These are phyloP conservation scores for Drosophila paulistorum DNA, from an alignment of 1,140 invertebrate species.

Conservation along the genomic window DNA sequence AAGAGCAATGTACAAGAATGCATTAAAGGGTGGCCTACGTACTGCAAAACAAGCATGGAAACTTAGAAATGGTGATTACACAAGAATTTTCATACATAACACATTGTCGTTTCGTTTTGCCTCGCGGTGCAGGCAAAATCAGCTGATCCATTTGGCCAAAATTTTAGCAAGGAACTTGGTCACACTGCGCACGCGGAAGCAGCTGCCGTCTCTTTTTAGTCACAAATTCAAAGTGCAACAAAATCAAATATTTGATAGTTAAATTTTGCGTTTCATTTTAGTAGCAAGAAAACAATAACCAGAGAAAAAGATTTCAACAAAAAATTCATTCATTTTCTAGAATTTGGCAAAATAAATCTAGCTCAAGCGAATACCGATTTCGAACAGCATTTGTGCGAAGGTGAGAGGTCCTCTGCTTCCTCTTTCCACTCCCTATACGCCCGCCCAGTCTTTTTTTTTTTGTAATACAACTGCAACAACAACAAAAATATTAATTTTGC, in stretches of 20 bases:
- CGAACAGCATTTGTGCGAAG: conserved; percentile 80
- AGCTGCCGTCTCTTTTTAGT: conserved; percentile 11
- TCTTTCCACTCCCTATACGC: background rate
- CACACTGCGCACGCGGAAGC: conserved; percentile 14
- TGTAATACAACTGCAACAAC: conserved; percentile 20
- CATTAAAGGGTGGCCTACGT: conserved; percentile 66
- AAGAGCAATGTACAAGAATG: conserved; percentile 75
- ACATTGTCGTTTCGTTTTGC: conserved; percentile 12
- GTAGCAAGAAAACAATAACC: conserved; percentile 7
- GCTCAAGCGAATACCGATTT: conserved; percentile 76
- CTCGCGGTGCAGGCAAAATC: conserved; percentile 25
- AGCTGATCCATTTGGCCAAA: conserved; percentile 44
- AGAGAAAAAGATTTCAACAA: background rate
- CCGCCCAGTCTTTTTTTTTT: background rate
- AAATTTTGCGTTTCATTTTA: conserved; percentile 11
- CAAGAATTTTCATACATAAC: conserved; percentile 37
- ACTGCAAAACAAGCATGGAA: conserved; percentile 79
- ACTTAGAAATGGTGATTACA: conserved; percentile 71
- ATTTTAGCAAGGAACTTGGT: background rate
- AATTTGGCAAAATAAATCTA: conserved; percentile 74
- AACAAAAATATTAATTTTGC: conserved; percentile 36
- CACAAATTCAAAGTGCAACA: conserved; percentile 15
- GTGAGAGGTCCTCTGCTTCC: conserved; percentile 42
- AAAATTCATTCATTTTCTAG: conserved; percentile 55
- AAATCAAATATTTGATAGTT: conserved; percentile 18